Conservation (phyloP, 1,140 invertebrate genomes). For the Atta texana region DNA sequence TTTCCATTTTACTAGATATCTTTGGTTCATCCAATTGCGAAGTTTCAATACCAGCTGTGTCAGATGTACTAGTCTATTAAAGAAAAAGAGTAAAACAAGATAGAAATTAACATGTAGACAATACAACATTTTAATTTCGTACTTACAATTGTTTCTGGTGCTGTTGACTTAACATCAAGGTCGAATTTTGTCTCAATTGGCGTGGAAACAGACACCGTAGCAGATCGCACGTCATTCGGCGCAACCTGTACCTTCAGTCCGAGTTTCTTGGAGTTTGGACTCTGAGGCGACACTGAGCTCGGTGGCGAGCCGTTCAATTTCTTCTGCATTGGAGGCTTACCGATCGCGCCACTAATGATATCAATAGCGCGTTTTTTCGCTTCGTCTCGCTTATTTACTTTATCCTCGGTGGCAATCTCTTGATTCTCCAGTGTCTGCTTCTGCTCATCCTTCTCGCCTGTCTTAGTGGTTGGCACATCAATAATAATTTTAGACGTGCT, state of each 20-base stretch:
- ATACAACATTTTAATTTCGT: background rate
- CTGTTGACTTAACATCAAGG: slow-evolving; percentile 77
- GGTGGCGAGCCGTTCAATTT: slow-evolving; percentile 80
- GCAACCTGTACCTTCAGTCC: slow-evolving; percentile 81
- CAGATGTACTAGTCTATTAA: slow-evolving; percentile 26
- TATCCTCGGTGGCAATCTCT: slow-evolving; percentile 70
- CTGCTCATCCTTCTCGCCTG: slow-evolving; percentile 68
- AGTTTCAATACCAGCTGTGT: slow-evolving; percentile 33
- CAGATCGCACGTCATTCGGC: slow-evolving; percentile 82
- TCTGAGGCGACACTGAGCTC: slow-evolving; percentile 70
- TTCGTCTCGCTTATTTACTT: slow-evolving; percentile 72
- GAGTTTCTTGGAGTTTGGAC: slow-evolving; percentile 78
- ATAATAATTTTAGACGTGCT: slow-evolving; percentile 82
- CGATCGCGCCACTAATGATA: slow-evolving; percentile 83
- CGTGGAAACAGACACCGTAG: slow-evolving; percentile 82
- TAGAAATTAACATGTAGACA: background rate
- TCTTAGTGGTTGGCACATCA: slow-evolving; percentile 76
- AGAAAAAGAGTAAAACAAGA: background rate
- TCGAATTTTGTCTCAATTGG: slow-evolving; percentile 82
- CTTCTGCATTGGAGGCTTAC: slow-evolving; percentile 81
- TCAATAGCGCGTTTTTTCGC: slow-evolving; percentile 82
- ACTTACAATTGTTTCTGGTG: slow-evolving; percentile 76
- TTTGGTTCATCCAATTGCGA: slow-evolving; percentile 78
- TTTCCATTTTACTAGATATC: slow-evolving; percentile 88
- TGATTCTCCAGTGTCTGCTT: slow-evolving; percentile 63